phyloP scores from a whole-genome alignment of 1,140 invertebrate genomes.

The Drosophila seguyi region DNA sequence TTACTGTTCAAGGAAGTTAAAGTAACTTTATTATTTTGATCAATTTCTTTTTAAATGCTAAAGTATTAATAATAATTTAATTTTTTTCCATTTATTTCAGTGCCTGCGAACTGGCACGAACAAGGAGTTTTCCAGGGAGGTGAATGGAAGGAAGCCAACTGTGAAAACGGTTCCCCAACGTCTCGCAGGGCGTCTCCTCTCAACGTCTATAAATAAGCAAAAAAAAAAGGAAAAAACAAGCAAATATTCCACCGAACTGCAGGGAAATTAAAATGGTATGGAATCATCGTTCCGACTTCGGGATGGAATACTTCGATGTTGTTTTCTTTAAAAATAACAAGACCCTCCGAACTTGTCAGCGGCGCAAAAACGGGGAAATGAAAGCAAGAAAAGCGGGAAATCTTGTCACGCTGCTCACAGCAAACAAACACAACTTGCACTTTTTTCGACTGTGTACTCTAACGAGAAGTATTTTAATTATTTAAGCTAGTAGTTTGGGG shows the following conservation, averaged over 20 bases:
- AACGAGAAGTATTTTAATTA: not conserved
- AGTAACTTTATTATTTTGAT: not conserved
- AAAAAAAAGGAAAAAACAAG: not conserved
- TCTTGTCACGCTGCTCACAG: constrained; percentile 33
- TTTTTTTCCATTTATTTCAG: not conserved
- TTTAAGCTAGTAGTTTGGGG: not conserved
- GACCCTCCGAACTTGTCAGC: constrained; percentile 59
- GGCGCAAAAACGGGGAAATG: constrained; percentile 27
- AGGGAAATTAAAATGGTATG: constrained; percentile 32
- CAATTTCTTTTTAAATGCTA: not conserved
- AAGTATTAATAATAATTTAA: not conserved
- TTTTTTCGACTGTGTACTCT: constrained; percentile 18
- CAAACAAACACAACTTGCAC: constrained; percentile 33
- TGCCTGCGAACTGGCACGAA: constrained; percentile 7
- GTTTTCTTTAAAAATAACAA: constrained; percentile 53
- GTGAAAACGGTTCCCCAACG: constrained; percentile 62
- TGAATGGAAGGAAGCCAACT: constrained; percentile 73
- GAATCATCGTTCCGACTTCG: constrained; percentile 18
- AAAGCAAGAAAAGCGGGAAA: constrained; percentile 42
- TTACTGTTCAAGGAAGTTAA: not conserved
- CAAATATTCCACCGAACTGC: constrained; percentile 33
- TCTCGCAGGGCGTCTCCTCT: constrained; percentile 16
- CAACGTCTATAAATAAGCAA: constrained; percentile 58
- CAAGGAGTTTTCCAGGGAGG: constrained; percentile 22
- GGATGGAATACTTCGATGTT: constrained; percentile 46